These are phyloP conservation scores for Oreortyx pictus DNA, from an alignment of 2,797 vertebrate genomes.

Conservation along the genomic window DNA sequence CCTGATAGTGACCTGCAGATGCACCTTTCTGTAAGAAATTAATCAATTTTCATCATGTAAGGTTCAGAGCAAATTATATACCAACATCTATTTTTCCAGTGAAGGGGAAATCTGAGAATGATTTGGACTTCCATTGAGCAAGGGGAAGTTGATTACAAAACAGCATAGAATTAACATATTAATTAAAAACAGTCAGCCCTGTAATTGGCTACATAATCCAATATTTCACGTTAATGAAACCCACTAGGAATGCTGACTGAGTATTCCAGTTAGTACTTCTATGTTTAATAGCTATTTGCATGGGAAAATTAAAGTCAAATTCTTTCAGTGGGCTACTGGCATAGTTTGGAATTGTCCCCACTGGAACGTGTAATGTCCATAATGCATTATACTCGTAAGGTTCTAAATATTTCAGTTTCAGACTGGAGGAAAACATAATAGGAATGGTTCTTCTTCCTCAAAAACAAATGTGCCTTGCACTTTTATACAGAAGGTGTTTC, in stretches of 20 bases:
- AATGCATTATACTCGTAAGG: neutral
- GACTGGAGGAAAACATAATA: neutral
- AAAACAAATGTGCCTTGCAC: neutral
- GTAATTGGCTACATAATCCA: constrained; percentile 46
- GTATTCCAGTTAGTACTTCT: neutral
- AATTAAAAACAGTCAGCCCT: constrained; percentile 56
- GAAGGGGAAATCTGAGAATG: neutral
- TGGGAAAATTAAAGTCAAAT: neutral
- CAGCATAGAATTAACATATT: constrained; percentile 31
- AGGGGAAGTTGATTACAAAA: constrained; percentile 46
- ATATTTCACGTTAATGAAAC: constrained; percentile 59
- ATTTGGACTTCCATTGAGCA: constrained; percentile 28
- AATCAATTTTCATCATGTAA: neutral
- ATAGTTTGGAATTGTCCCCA: neutral
- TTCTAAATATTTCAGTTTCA: neutral
- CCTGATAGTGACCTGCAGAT: neutral
- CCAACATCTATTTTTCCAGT: neutral
- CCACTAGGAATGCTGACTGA: constrained; percentile 42
- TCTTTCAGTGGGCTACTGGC: neutral
- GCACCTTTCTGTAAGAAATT: neutral
- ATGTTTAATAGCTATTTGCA: constrained; percentile 25
- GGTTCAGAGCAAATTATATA: neutral
- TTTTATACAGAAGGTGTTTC: neutral
- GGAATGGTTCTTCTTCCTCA: neutral
- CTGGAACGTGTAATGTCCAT: neutral